Base-by-base conservation (phyloP, 2,797 vertebrate species). In the Chelon labrosus region DNA sequence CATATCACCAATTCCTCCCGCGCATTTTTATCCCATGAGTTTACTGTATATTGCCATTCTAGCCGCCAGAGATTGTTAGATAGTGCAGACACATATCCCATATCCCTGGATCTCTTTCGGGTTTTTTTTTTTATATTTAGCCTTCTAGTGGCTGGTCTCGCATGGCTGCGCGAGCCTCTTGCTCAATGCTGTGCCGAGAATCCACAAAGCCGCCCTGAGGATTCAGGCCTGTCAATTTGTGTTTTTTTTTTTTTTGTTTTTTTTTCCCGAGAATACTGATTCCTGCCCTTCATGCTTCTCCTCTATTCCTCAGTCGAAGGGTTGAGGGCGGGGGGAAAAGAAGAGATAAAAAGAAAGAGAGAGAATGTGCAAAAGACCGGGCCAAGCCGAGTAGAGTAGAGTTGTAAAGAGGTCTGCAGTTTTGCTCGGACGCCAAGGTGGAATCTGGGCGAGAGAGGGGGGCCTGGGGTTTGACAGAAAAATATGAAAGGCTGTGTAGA, bases 131-230 rank as follows among this genome's bases (percentile, higher is more conserved):
- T 91, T 88, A 80, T 90, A 89, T 92, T 91, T 90, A 84, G 85
- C 85, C 74, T 87, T 90, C 80, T 81, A 85, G 86, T 83, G 83
- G 80, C 77, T 86, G 76, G 85, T 91, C 85, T 84, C 72, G 69
- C 89, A 80, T 87, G 87, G 77, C 81, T 88, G 84, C 79, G 65
- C 66, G 14, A 75, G 86, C 82, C 81, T 89, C 78, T 79, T 81
- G 80, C 80, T 89, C 73, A 80, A 82, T 39, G 57, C 80, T 65
- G 75, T 69, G 35, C 67, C 17, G 39, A 73, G 84, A 93, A 89
- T 89, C 85, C 86, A 89, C 90, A 92, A 92, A 92, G 84, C 83
- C 58, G 52, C 84, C 87, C 75, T 5, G 61, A 82, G 85, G 78
- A 89, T 82, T 87, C 66, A 31, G 46, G 61, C 63, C 81, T 86